Conservation (phyloP, 2,113 vertebrate species). For the Sinocyclocheilus rhinocerous region DNA sequence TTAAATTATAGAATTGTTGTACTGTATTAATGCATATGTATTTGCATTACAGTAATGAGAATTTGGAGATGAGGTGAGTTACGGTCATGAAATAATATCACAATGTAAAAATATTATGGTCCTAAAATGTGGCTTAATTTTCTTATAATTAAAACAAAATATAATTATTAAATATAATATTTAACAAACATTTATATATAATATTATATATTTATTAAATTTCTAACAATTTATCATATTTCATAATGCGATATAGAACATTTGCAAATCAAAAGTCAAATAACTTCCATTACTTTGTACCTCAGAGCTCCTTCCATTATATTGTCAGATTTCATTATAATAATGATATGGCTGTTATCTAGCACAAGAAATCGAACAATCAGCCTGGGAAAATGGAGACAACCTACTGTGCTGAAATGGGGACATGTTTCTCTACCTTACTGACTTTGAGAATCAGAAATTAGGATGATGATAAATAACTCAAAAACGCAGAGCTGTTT, state of each 20-base stretch:
- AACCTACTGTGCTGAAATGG: slow-evolving; percentile 27
- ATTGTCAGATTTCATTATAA: neutral
- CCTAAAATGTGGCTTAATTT: neutral
- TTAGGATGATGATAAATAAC: slow-evolving; percentile 31
- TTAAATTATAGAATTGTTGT: neutral
- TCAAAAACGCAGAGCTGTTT: slow-evolving; percentile 14
- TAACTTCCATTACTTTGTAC: neutral
- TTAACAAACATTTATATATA: no score
- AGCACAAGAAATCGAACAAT: slow-evolving; percentile 17
- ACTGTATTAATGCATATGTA: neutral
- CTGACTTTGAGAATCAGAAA: slow-evolving; percentile 32
- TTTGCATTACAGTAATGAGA: neutral
- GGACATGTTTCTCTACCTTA: neutral
- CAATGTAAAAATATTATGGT: neutral
- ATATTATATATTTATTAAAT: neutral
- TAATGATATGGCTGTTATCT: slow-evolving; percentile 14
- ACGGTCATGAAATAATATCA: neutral
- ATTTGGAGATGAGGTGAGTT: neutral
- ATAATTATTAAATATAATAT: no score
- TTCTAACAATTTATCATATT: neutral
- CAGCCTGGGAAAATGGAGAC: slow-evolving; percentile 5
- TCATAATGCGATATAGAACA: neutral
- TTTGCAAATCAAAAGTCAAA: neutral
- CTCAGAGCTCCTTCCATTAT: neutral
- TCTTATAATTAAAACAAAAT: neutral